phyloP scores from a whole-genome alignment of 1,140 invertebrate genomes.

The Lepidurus arcticus region DNA sequence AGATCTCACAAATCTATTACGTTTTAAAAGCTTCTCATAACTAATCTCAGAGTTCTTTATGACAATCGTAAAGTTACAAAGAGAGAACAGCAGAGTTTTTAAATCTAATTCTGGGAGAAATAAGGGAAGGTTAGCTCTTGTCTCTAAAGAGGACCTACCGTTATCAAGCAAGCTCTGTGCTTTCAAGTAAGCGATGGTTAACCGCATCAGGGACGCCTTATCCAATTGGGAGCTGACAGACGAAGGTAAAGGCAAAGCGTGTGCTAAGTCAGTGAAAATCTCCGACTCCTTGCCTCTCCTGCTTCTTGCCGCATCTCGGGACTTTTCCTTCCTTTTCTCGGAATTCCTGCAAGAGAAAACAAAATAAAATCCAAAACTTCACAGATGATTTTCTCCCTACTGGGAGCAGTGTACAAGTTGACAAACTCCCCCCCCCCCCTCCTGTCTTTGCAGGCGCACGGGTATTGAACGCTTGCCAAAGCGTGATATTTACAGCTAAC shows the following conservation, averaged over 20 bases:
- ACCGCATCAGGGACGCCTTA: conserved; percentile 89
- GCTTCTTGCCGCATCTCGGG: conserved; percentile 85
- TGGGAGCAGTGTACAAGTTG: no score
- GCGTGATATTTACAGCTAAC: background rate
- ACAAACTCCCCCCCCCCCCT: background rate
- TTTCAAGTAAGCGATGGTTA: conserved; percentile 85
- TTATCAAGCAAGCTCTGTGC: conserved; percentile 72
- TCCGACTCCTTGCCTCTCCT: conserved; percentile 88
- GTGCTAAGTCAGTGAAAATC: conserved; percentile 81
- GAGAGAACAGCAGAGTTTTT: background rate
- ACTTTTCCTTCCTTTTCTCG: conserved; percentile 95
- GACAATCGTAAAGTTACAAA: no score
- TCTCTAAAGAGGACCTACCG: conserved; percentile 52
- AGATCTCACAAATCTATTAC: no score
- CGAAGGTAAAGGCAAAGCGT: conserved; percentile 67
- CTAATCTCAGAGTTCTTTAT: no score
- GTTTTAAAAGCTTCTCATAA: no score
- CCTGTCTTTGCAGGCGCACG: background rate
- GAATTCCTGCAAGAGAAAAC: conserved; percentile 65
- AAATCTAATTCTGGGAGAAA: background rate
- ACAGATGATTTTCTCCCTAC: background rate
- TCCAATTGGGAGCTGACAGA: conserved; percentile 75
- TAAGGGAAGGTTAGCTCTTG: background rate
- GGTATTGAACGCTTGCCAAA: background rate
- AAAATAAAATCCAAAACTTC: background rate